These are phyloP conservation scores for Muschampia plurimacula DNA, from an alignment of 2,888 invertebrate species.

Conservation along the genomic window DNA sequence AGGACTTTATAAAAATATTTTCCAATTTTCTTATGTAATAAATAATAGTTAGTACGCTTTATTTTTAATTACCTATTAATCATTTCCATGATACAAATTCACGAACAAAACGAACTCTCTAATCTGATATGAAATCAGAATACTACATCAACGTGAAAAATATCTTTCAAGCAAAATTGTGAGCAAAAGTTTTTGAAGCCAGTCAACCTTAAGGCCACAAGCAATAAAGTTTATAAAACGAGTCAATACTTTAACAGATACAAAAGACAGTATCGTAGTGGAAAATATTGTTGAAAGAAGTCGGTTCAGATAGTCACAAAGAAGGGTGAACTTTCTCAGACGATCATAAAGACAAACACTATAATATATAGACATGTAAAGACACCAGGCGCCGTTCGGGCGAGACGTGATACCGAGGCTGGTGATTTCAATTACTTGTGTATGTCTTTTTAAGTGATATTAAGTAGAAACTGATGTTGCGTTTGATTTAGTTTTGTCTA, in stretches of 20 bases:
- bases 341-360: constrained; percentile 25
- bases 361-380: constrained; percentile 8
- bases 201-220: neutral
- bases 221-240: constrained; percentile 23
- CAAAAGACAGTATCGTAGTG: constrained; percentile 15
- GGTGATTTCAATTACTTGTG: constrained; percentile 18
- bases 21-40: no score
- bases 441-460: constrained; percentile 26
- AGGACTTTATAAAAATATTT: no score
- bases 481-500: no score
- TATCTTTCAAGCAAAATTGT: neutral
- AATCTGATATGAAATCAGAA: neutral
- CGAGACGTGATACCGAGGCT: constrained; percentile 29
- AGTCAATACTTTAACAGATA: constrained; percentile 6
- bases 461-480: constrained; percentile 8
- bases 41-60: no score
- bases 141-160: neutral
- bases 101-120: neutral
- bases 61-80: no score
- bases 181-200: neutral
- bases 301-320: constrained; percentile 28
- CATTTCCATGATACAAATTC: neutral
- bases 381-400: constrained; percentile 31
- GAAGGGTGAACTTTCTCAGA: constrained; percentile 27
- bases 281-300: constrained; percentile 33